Evolutionary conservation across 2,888 invertebrate genomes (phyloP), one percentile per base, ranked within the genome.

Genomic region (Thereva unica): DNA sequence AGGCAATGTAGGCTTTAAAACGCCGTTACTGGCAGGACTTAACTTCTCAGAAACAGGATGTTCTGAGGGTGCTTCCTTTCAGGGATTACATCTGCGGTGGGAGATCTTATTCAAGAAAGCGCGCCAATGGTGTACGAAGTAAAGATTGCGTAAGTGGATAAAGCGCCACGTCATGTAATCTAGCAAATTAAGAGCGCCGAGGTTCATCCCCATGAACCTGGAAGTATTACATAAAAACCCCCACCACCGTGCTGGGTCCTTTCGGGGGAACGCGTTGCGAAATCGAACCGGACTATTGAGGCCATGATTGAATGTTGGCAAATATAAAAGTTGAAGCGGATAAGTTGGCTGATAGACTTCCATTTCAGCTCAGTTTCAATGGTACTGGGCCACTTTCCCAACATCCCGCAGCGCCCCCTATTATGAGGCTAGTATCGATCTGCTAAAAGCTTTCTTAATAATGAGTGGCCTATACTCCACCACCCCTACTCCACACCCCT

Each of bases 371-470:
- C 59, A 59, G 49, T 59, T 59, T 59, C 59, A 59, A 59, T 59
- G 59, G 59, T 59, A 59, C 59, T 59, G 49, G 59, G 59, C 59
- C 59, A 59, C 35, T 59, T 59, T 49, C 23, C 59, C 49, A 59
- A 40, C 59, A 59, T 45, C 44, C 44, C 10, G 8, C n/a, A 47
- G 59, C 47, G 49, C 23, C 49, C 9, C 34, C n/a, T 38, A 3
- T 38, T 35, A 12, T 37, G 10, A 45, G 37, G 10, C 49, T 38
- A 12, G 12, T 59, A 59, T 59, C 49, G 59, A 59, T 59, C 49
- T 47, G 59, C 49, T 59, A 59, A 59, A 59, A 59, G 59, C 47
- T 59, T 59, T 59, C 38, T 59, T 37, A 47, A 59, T 59, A 59
- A 47, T 59, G 59, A 59, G 59, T 59, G 59, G 41, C 49, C 49